Evolutionary conservation across 2,888 invertebrate genomes (phyloP).

Genomic region (Euplexia lucipara): DNA sequence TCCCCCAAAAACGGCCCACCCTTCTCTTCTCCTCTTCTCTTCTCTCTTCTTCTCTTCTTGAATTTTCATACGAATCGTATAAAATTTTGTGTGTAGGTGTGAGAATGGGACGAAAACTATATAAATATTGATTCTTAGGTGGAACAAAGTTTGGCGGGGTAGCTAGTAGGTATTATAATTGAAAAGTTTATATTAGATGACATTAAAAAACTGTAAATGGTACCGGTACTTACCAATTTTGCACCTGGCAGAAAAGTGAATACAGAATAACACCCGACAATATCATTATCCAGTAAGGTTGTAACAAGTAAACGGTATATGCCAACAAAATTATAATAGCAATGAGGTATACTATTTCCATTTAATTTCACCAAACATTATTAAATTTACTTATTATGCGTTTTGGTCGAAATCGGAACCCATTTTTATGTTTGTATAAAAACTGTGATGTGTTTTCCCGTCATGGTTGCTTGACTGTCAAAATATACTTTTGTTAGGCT

Average conservation of each 20-base stretch:
- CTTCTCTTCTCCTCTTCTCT: too few species aligned
- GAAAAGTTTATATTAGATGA: not conserved
- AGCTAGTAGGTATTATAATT: too few species aligned
- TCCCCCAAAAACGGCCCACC: too few species aligned
- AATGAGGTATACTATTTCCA: conserved; percentile 85
- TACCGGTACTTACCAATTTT: conserved; percentile 40
- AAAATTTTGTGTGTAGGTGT: too few species aligned
- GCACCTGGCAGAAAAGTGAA: conserved; percentile 71
- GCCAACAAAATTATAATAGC: conserved; percentile 71
- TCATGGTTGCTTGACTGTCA: conserved; percentile 37
- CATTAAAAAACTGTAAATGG: too few species aligned
- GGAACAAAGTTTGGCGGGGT: too few species aligned
- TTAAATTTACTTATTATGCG: conserved; percentile 55
- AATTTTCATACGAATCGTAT: too few species aligned
- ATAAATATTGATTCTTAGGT: too few species aligned
- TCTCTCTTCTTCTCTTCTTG: too few species aligned
- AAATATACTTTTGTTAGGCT: conserved; percentile 1
- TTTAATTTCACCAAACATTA: conserved; percentile 75
- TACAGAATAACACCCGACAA: conserved; percentile 73
- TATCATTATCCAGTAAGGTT: conserved; percentile 83
- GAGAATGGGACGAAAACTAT: too few species aligned
- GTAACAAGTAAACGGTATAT: conserved; percentile 79
- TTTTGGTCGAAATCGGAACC: conserved; percentile 37
- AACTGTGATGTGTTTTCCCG: not conserved
- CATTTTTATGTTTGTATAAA: conserved; percentile 25